Base-by-base conservation (phyloP, 2,888 invertebrate species). In the Drosophila testacea region DNA sequence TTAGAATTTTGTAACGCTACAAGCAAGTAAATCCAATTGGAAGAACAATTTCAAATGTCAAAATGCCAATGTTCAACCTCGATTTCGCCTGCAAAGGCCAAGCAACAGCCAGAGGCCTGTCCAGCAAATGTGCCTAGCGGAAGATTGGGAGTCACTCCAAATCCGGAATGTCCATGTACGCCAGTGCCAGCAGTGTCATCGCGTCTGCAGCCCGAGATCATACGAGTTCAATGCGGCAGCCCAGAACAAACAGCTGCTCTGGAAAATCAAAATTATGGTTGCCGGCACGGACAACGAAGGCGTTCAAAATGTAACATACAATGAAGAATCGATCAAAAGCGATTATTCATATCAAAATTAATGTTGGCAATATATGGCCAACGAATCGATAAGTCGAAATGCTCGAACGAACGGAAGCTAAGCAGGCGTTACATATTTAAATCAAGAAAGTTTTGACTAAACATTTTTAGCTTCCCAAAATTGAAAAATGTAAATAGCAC, bases 251-350 rank as follows among this genome's bases (percentile, higher is more conserved):
- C 0, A 10, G 4, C 50, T 4, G 11, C 34, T 22, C 36, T 7
- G 7, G 13, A 4, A 4, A 27, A 41, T 22, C 38, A 30, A 0
- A n/a, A 55, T 9, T 74, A 56, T 9, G 16, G 42, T 1, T 74
- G 72, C 27, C 34, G 41, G 5, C 7, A 5, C 0, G 22, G 0
- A 16, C 10, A 39, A 10, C 56, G 42, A 11, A 36, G 36, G 22
- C 13, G 28, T 10, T 32, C 32, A 0, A 73, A 50, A 32, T 73
- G 77, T 65, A 60, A 27, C 52, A 32, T 73, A n/a, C 73, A 77
- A 39, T 73, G 38, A 71, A 22, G 9, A 28, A 34, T 11, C 47
- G 28, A 55, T n/a, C 32, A 32, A 6, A 1, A 34, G 41, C 13
- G 4, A n/a, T 11, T 5, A 4, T 4, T 34, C 6, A 41, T n/a